Evolutionary conservation across 2,113 vertebrate genomes (phyloP), one percentile per base, ranked within the genome.

Genomic region (Salvelinus namaycush): DNA sequence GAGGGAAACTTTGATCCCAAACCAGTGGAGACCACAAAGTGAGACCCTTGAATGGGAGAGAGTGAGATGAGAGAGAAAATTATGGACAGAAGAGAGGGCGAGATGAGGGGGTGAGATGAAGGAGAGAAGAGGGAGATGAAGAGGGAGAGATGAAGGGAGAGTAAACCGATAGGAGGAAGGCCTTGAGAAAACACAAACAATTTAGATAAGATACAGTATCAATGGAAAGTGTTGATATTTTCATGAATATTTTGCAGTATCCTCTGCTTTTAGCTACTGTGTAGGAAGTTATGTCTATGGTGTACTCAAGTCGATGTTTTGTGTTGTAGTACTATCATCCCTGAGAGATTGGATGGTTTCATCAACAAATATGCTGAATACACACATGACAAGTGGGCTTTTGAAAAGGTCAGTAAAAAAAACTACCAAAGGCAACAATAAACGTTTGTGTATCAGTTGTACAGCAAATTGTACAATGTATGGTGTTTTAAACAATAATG

Each of bases 341-440:
- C 96, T 0, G 97, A 98, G 92, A 95, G 95, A 79, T 88, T 98
- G 67, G 97, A 97, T 70, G 87, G 93, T 1, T 97, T 97, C 74
- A 97, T 97, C 79, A 97, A 98, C 91, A 97, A 93, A 88, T 97
- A 95, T 31, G 96, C 97, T 0, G 97, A 98, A 82, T 96, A 96
- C 75, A 97, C 96, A 0, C 97, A 98, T 0, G 96, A 98, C 86
- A 97, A 93, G 84, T 98, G 97, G 97, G 97, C 96, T 13, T 98
- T 97, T 64, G 97, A 97, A 86, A 97, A 96, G 95, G 97, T 96
- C 86, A 6, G 24, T 13, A 6, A 70, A 16, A n/a, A 22, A 4
- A 9, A 2, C 11, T 0, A 34, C 34, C 34, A 34, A 34, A 34
- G 34, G 34, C 34, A 34, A 8, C 34, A 7, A 34, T 34, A 34